Evolutionary conservation across 2,888 invertebrate species (phyloP).

Genomic region (Euplagia quadripunctaria): DNA sequence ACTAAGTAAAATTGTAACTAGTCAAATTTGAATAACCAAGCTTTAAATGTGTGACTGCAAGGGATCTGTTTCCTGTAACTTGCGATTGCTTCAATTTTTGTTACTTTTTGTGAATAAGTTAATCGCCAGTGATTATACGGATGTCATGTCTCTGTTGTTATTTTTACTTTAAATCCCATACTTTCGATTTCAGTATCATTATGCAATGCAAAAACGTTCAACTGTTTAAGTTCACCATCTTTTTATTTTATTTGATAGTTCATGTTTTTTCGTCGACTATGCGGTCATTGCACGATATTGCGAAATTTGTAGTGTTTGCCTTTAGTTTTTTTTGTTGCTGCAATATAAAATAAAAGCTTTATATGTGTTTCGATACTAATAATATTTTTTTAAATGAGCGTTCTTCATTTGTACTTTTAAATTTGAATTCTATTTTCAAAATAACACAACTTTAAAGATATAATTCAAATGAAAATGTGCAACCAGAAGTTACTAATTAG

Average conservation of each 20-base stretch:
- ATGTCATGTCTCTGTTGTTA: conserved; percentile 50
- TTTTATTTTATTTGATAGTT: conserved; percentile 39
- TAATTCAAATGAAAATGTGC: too few relatives aligned
- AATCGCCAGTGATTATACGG: conserved; percentile 44
- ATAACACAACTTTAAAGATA: too few relatives aligned
- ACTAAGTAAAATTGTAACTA: too few relatives aligned
- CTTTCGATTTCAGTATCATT: conserved; percentile 66
- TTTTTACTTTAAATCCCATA: conserved; percentile 54
- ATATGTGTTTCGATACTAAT: too few relatives aligned
- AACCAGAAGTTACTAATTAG: too few relatives aligned
- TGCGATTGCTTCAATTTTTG: neutral
- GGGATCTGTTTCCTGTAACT: too few relatives aligned
- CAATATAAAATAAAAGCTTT: neutral
- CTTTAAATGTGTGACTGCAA: too few relatives aligned
- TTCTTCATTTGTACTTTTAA: too few relatives aligned
- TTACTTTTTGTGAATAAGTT: conserved; percentile 26
- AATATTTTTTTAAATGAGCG: too few relatives aligned
- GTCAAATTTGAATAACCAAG: too few relatives aligned
- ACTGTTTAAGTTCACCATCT: conserved; percentile 50
- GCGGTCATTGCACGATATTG: conserved; percentile 45
- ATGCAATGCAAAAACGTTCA: conserved; percentile 62
- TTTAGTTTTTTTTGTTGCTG: conserved; percentile 19
- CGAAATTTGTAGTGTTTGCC: conserved; percentile 5
- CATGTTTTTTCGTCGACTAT: conserved; percentile 25
- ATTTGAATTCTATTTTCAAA: too few relatives aligned